These are phyloP conservation scores for Ctenicera cuprea DNA, from an alignment of 2,888 invertebrate species.

Conservation along the genomic window DNA sequence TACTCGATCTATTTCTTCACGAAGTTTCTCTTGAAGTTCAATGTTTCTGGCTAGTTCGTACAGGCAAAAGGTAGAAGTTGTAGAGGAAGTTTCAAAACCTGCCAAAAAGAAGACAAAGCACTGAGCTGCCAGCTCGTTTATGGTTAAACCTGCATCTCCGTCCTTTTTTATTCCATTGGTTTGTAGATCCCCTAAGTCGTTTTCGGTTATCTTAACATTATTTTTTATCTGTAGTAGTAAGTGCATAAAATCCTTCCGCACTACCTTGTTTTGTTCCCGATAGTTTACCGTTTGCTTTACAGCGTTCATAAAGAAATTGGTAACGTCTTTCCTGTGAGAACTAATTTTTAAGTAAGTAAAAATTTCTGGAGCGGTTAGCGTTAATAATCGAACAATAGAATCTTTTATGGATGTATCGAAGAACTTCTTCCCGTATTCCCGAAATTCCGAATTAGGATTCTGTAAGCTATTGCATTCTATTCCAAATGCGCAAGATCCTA, in stretches of 20 bases:
- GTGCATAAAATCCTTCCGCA: constrained; percentile 75
- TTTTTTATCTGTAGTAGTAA: constrained; percentile 73
- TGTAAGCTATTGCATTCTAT: constrained; percentile 75
- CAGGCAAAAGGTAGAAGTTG: constrained; percentile 66
- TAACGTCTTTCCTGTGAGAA: constrained; percentile 59
- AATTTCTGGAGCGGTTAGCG: constrained; percentile 53
- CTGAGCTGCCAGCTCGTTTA: constrained; percentile 62
- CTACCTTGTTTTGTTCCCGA: constrained; percentile 71
- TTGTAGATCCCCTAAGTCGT: constrained; percentile 44
- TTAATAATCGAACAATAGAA: constrained; percentile 31
- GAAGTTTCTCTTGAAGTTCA: constrained; percentile 66
- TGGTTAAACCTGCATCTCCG: constrained; percentile 58
- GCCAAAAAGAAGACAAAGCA: constrained; percentile 70
- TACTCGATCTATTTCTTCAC: constrained; percentile 64
- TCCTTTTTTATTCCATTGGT: constrained; percentile 61
- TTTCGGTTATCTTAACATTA: constrained; percentile 59
- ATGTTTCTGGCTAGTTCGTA: constrained; percentile 68
- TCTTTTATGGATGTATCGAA: constrained; percentile 57
- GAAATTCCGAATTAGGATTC: constrained; percentile 73
- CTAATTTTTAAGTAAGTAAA: constrained; percentile 55
- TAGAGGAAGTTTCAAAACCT: constrained; percentile 71
- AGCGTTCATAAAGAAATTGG: constrained; percentile 71
- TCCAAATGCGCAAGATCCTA: constrained; percentile 76
- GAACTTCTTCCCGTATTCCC: constrained; percentile 55
- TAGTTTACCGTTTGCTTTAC: constrained; percentile 71